Conservation (phyloP, 2,888 invertebrate genomes). For the Lomographa bimaculata region DNA sequence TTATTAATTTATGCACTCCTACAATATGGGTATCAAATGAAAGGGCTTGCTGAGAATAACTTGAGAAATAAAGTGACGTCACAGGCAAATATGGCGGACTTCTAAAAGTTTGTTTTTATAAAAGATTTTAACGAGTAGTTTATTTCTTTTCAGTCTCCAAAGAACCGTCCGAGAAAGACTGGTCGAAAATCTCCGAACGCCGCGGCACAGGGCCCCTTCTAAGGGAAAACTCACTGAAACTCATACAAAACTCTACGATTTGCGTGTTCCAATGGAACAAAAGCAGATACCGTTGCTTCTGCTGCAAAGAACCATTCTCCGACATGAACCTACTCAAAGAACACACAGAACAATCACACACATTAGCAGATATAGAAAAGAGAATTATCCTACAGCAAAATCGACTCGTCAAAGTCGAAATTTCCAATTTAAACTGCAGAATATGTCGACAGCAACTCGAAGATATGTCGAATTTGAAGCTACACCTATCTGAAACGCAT, state of each 20-base stretch:
- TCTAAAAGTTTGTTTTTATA: too few species aligned
- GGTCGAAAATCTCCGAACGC: slow-evolving; percentile 34
- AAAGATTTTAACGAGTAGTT: too few species aligned
- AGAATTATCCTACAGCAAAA: slow-evolving; percentile 67
- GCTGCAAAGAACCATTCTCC: slow-evolving; percentile 64
- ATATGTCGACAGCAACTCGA: slow-evolving; percentile 45
- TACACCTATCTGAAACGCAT: slow-evolving; percentile 51
- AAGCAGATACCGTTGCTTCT: slow-evolving; percentile 66
- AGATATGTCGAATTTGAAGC: slow-evolving; percentile 41
- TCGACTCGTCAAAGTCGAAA: slow-evolving; percentile 64
- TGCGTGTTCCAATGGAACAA: slow-evolving; percentile 72
- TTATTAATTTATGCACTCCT: too few species aligned
- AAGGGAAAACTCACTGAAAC: slow-evolving; percentile 78
- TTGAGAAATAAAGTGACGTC: too few species aligned
- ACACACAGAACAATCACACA: slow-evolving; percentile 52
- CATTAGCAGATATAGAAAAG: slow-evolving; percentile 55
- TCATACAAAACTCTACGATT: slow-evolving; percentile 61
- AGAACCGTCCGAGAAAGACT: slow-evolving; percentile 4
- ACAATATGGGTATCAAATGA: too few species aligned
- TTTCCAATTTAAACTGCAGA: slow-evolving; percentile 58
- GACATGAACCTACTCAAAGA: slow-evolving; percentile 51
- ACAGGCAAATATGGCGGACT: too few species aligned
- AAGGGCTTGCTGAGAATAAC: too few species aligned
- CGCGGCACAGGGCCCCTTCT: slow-evolving; percentile 57
- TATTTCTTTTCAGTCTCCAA: slow-evolving; percentile 2